Evolutionary conservation across 1,140 invertebrate species (phyloP).

Genomic region (Halesus radiatus): DNA sequence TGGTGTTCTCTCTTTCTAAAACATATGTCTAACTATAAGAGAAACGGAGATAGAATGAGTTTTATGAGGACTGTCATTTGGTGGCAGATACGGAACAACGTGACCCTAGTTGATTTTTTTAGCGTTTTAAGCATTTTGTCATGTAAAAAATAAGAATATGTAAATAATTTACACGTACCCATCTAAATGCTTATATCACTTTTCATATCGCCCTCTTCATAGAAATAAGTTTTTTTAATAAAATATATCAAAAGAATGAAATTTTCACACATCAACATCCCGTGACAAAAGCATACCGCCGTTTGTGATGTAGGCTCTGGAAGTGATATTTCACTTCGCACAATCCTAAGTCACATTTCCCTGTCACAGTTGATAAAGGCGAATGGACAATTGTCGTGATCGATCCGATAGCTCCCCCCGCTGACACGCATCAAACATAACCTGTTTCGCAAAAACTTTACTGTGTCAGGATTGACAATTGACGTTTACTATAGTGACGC

Average conservation of each 20-base stretch:
- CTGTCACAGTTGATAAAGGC: slow-evolving; percentile 29
- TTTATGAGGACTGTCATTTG: too few relatives aligned
- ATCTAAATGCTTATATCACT: too few relatives aligned
- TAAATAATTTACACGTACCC: too few relatives aligned
- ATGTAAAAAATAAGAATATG: too few relatives aligned
- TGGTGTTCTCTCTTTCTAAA: too few relatives aligned
- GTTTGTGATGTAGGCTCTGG: neutral
- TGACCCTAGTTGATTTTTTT: too few relatives aligned
- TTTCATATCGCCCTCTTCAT: too few relatives aligned
- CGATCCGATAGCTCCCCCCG: slow-evolving; percentile 3
- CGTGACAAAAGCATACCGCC: slow-evolving; percentile 19
- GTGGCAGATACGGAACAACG: too few relatives aligned
- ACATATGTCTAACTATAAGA: too few relatives aligned
- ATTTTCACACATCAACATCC: neutral
- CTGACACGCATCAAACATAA: slow-evolving; percentile 7
- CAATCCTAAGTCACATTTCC: neutral
- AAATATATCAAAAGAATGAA: neutral
- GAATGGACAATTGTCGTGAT: slow-evolving; percentile 4
- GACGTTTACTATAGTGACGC: slow-evolving; percentile 6
- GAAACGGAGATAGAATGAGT: too few relatives aligned
- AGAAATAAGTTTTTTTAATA: too few relatives aligned
- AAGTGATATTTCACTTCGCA: slow-evolving; percentile 23
- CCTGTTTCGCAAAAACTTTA: neutral
- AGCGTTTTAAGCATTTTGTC: too few relatives aligned
- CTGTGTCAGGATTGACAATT: neutral